These are phyloP conservation scores for Oryzias celebensis DNA, from an alignment of 2,113 vertebrate genomes.

Conservation along the genomic window DNA sequence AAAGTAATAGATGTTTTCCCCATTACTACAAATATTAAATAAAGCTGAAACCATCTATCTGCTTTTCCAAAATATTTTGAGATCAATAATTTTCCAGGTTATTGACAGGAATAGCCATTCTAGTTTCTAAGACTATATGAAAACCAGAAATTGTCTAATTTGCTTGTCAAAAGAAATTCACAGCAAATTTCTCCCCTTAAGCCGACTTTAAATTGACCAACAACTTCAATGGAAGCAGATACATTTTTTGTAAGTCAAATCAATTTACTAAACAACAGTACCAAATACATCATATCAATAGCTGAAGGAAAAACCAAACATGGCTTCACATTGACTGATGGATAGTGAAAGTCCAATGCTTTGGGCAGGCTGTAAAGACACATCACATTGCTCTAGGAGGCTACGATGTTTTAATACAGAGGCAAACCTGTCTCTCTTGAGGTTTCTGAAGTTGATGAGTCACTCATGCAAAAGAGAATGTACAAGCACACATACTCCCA, in stretches of 20 bases:
- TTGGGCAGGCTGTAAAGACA: constrained; percentile 17
- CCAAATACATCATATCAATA: constrained; percentile 35
- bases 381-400: constrained; percentile 25
- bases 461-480: neutral
- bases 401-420: constrained; percentile 33
- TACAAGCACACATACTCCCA: too few relatives aligned
- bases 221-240: constrained; percentile 36
- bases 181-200: constrained; percentile 1
- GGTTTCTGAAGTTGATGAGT: constrained; percentile 34
- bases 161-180: neutral
- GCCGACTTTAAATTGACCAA: constrained; percentile 40
- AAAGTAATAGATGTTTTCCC: too few relatives aligned
- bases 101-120: too few relatives aligned
- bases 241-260: constrained; percentile 31
- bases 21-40: too few relatives aligned
- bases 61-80: too few relatives aligned
- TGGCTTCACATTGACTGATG: constrained; percentile 30
- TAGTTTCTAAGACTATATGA: too few relatives aligned
- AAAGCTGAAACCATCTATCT: too few relatives aligned
- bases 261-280: constrained; percentile 34
- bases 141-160: too few relatives aligned
- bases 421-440: constrained; percentile 21
- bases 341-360: constrained; percentile 30
- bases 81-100: too few relatives aligned
- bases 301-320: constrained; percentile 38